A percentile compares a stretch with the other conserved stretches of the same genome.
phyloP scores from a whole-genome alignment of 2,888 invertebrate genomes.

The Vannuccia rotundouncinata region DNA sequence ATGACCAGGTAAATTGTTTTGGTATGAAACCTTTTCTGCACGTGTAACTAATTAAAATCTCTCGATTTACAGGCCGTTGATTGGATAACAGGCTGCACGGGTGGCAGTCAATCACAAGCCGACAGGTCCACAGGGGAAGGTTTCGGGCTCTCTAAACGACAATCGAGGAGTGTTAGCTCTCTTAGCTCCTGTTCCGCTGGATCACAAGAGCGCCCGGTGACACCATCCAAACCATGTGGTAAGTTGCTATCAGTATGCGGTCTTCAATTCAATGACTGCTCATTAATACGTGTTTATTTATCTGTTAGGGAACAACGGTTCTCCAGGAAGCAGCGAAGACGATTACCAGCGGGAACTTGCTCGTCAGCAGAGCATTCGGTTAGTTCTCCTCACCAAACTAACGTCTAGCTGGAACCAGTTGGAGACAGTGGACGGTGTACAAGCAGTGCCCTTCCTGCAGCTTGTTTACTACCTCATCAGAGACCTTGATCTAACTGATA shows the following conservation, averaged over 20 bases:
- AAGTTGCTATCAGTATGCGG: too few relatives aligned
- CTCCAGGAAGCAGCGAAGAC: too few relatives aligned
- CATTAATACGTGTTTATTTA: too few relatives aligned
- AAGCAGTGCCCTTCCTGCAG: conserved; percentile 84
- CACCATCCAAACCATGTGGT: not conserved
- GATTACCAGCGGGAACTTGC: conserved; percentile 39
- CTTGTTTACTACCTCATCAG: not conserved
- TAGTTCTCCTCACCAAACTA: conserved; percentile 49
- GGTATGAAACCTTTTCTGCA: too few relatives aligned
- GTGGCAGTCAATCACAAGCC: not conserved
- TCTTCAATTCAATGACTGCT: too few relatives aligned
- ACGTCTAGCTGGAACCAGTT: conserved; percentile 72
- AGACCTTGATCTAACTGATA: not conserved
- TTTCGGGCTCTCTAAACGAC: not conserved
- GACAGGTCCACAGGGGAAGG: not conserved
- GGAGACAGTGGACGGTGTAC: conserved; percentile 70
- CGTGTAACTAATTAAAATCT: too few relatives aligned
- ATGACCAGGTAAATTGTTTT: too few relatives aligned
- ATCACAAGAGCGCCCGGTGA: not conserved
- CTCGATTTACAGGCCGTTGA: conserved; percentile 9
- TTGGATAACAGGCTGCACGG: not conserved
- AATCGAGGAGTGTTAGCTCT: not conserved
- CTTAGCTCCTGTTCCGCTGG: not conserved
- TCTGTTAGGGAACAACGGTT: too few relatives aligned
- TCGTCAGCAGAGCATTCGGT: conserved; percentile 42